These are phyloP conservation scores for Montifringilla adamsi DNA, from an alignment of 2,113 vertebrate genomes.

Conservation along the genomic window DNA sequence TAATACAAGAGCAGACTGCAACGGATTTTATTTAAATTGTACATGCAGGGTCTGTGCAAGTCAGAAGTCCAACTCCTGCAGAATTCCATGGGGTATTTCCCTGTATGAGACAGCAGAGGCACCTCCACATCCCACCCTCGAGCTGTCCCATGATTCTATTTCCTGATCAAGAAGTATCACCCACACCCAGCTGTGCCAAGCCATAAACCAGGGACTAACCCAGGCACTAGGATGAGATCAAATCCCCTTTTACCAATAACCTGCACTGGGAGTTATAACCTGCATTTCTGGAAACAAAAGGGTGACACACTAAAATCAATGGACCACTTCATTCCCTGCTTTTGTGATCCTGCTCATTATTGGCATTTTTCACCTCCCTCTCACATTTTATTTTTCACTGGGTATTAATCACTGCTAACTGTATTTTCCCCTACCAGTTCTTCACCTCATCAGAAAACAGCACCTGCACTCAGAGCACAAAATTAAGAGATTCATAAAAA, in stretches of 20 bases:
- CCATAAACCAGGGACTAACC: neutral
- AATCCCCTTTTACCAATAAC: neutral
- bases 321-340: neutral
- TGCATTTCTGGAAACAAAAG: conserved; percentile 18
- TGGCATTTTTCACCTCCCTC: neutral
- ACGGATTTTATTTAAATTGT: neutral
- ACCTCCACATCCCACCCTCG: neutral
- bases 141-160: neutral
- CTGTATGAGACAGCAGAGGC: neutral
- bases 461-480: conserved; percentile 26
- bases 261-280: neutral
- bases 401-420: conserved; percentile 63
- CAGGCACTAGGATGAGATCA: neutral
- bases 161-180: neutral
- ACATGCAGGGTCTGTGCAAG: neutral
- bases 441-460: conserved; percentile 51
- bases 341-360: conserved; percentile 34
- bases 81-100: accelerated
- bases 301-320: conserved; percentile 20
- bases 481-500: conserved; percentile 53
- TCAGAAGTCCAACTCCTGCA: accelerated
- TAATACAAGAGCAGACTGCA: neutral
- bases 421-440: neutral
- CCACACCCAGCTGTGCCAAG: neutral
- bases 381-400: conserved; percentile 43